Evolutionary conservation across 1,140 invertebrate genomes (phyloP).

Genomic region (Pachyrhynchus sulphureomaculatus): DNA sequence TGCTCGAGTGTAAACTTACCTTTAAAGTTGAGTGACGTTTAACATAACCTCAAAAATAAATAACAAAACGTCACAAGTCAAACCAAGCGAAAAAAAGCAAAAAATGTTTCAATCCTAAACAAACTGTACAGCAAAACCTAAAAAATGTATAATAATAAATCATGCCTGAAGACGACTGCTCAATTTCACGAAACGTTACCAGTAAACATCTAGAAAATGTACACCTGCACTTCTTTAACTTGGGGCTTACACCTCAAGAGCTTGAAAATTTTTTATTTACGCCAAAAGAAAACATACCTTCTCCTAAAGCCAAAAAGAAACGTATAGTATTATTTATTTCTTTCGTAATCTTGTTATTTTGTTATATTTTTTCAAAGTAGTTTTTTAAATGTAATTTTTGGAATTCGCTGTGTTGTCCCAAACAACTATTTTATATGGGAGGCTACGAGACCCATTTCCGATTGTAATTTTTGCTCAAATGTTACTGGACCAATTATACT

Average conservation of each 20-base stretch:
- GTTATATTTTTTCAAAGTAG: not conserved
- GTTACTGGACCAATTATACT: conserved; percentile 59
- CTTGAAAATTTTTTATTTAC: not conserved
- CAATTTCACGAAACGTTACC: conserved; percentile 2
- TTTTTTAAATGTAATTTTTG: conserved; percentile 37
- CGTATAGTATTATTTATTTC: not conserved
- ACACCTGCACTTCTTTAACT: not conserved
- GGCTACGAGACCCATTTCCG: conserved; percentile 76
- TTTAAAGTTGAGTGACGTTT: no score
- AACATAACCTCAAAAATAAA: no score
- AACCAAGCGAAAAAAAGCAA: no score
- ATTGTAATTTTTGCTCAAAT: conserved; percentile 72
- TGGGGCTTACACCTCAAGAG: not conserved
- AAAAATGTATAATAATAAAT: conserved; percentile 1
- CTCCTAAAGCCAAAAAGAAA: not conserved
- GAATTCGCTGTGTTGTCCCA: conserved; percentile 71
- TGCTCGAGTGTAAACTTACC: no score
- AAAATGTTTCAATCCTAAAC: no score
- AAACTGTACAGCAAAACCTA: not conserved
- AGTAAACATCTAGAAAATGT: not conserved
- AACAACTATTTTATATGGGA: conserved; percentile 86
- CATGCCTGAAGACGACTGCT: conserved; percentile 5
- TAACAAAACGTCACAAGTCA: no score
- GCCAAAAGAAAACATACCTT: not conserved
- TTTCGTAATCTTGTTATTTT: conserved; percentile 2